phyloP scores from a whole-genome alignment of 2,113 vertebrate genomes.

The Cisticola juncidis region DNA sequence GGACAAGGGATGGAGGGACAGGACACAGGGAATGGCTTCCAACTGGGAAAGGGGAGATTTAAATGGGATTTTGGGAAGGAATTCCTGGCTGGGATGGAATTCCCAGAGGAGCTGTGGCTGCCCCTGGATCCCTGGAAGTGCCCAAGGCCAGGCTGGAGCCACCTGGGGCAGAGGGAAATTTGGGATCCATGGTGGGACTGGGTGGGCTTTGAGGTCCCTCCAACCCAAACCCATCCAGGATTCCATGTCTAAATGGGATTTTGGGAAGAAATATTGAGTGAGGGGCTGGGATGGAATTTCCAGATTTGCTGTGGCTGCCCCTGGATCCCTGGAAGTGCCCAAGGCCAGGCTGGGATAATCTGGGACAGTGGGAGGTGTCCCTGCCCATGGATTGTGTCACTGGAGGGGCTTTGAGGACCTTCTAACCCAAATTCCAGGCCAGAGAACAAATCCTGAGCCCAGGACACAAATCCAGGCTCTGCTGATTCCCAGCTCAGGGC shows the following conservation, averaged over 20 bases:
- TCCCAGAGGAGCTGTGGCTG: not conserved
- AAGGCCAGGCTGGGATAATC: not conserved
- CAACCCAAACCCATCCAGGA: too few relatives aligned
- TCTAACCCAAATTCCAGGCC: not conserved
- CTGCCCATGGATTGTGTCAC: not conserved
- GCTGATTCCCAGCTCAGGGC: not conserved
- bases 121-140: not conserved
- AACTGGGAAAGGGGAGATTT: not conserved
- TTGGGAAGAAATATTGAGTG: not conserved
- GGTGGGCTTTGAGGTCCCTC: too few relatives aligned
- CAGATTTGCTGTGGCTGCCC: not conserved
- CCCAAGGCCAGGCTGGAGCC: not conserved
- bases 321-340: not conserved
- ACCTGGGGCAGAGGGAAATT: too few relatives aligned
- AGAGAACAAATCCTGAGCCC: not conserved
- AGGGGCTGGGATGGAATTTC: not conserved
- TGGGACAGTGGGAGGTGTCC: not conserved
- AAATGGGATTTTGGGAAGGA: not conserved
- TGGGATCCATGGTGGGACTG: too few relatives aligned
- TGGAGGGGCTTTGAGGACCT: accelerated
- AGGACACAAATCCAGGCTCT: not conserved
- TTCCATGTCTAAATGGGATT: not conserved
- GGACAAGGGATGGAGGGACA: not conserved
- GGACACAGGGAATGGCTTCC: not conserved
- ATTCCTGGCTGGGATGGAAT: not conserved